These are phyloP conservation scores for Sylvilagus floridanus DNA, from an alignment of 2,797 vertebrate species.

Conservation along the genomic window DNA sequence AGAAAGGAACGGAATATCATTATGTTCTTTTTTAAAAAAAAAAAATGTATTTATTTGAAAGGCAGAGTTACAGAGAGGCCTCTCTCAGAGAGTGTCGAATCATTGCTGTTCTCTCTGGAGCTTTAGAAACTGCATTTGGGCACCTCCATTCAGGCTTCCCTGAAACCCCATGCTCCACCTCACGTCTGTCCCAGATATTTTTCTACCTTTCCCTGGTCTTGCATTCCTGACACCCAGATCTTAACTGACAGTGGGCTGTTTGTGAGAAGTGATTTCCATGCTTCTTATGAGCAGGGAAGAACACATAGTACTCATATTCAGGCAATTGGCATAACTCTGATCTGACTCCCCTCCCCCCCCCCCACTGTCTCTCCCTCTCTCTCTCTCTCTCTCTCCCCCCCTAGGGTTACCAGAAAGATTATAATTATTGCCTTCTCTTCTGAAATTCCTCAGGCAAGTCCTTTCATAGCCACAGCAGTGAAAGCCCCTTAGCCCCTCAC, in stretches of 20 bases:
- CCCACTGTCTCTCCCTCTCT: background rate
- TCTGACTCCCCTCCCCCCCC: background rate
- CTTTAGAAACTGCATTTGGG: slow-evolving; percentile 27
- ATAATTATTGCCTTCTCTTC: background rate
- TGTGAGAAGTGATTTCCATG: background rate
- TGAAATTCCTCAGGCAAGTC: background rate
- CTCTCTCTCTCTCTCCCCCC: too few relatives aligned
- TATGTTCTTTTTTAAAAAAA: too few relatives aligned
- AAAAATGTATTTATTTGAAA: too few relatives aligned
- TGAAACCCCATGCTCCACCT: background rate
- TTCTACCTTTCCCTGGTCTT: background rate
- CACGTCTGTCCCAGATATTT: background rate
- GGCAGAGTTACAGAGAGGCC: background rate
- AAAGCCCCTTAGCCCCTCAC: background rate
- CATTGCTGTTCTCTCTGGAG: background rate
- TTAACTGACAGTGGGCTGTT: background rate
- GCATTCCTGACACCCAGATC: background rate
- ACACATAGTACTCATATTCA: background rate
- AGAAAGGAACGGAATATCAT: too few relatives aligned
- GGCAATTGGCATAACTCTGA: background rate
- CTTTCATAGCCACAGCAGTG: background rate
- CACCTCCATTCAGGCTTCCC: background rate
- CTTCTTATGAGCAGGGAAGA: background rate
- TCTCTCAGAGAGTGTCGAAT: background rate
- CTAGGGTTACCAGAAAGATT: background rate